Conservation (phyloP, 2,888 invertebrate genomes). For the Troides aeacus region DNA sequence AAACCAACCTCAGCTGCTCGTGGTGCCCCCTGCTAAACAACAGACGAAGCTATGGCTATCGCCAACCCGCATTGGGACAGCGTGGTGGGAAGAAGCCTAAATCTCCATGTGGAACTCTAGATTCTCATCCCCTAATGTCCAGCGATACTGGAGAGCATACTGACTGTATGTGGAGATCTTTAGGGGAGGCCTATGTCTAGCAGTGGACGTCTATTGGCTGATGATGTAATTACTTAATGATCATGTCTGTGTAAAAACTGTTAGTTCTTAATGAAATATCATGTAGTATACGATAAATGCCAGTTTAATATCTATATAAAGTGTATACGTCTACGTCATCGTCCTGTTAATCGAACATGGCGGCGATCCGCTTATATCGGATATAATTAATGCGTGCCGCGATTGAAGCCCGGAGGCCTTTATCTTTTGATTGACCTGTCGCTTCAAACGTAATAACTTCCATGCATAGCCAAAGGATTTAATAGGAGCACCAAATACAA, state of each 20-base stretch:
- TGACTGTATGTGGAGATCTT: too few species aligned
- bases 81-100: too few species aligned
- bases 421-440: slow-evolving; percentile 75
- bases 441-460: slow-evolving; percentile 36
- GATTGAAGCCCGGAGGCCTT: slow-evolving; percentile 56
- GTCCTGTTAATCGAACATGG: slow-evolving; percentile 41
- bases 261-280: slow-evolving; percentile 19
- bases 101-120: too few species aligned
- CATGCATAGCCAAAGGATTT: slow-evolving; percentile 11
- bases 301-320: slow-evolving; percentile 34
- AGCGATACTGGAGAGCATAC: too few species aligned
- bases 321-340: slow-evolving; percentile 16
- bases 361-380: slow-evolving; percentile 66
- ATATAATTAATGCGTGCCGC: slow-evolving; percentile 66
- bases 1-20: too few species aligned
- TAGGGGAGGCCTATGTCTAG: too few species aligned
- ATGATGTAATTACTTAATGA: too few species aligned
- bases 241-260: background rate
- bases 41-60: too few species aligned
- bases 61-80: too few species aligned
- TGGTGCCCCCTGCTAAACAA: too few species aligned
- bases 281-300: slow-evolving; percentile 25
- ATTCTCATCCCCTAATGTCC: too few species aligned
- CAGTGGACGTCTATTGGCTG: too few species aligned
- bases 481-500: background rate